Evolutionary conservation across 1,140 invertebrate species (phyloP).

Genomic region (Theocolax elegans): DNA sequence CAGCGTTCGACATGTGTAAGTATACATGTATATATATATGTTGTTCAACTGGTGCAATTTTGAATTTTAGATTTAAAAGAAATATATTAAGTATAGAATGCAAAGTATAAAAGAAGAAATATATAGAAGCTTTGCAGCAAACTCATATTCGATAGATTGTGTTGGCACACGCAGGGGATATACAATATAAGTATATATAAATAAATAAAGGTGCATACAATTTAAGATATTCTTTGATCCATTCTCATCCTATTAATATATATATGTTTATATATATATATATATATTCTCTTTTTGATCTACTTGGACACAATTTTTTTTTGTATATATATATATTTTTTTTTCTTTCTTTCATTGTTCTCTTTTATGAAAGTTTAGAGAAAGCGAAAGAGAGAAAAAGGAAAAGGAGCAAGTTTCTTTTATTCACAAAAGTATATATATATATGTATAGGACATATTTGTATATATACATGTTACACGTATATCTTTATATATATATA

Average conservation of each 20-base stretch:
- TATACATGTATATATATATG: too few species aligned
- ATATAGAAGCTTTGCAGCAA: too few species aligned
- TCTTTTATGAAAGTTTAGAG: neutral
- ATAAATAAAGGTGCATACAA: neutral
- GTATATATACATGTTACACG: slow-evolving; percentile 13
- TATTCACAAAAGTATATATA: slow-evolving; percentile 36
- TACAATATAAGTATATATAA: slow-evolving; percentile 17
- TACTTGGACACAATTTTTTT: slow-evolving; percentile 22
- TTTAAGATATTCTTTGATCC: slow-evolving; percentile 36
- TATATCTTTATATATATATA: slow-evolving; percentile 27
- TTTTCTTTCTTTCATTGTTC: neutral
- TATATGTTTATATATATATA: neutral
- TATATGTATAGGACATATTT: slow-evolving; percentile 22
- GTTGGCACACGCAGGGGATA: slow-evolving; percentile 33
- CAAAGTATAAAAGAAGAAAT: too few species aligned
- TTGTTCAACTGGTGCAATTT: too few species aligned
- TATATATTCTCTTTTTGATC: slow-evolving; percentile 26
- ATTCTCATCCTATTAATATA: neutral
- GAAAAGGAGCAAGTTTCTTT: too few species aligned
- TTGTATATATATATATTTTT: slow-evolving; percentile 9
- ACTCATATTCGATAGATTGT: too few species aligned
- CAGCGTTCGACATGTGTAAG: too few species aligned
- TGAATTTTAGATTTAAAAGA: too few species aligned
- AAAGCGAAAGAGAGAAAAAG: slow-evolving; percentile 12
- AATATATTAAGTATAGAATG: too few species aligned